Evolutionary conservation across 2,797 vertebrate genomes (phyloP).

Genomic region (Ceryle rudis): DNA sequence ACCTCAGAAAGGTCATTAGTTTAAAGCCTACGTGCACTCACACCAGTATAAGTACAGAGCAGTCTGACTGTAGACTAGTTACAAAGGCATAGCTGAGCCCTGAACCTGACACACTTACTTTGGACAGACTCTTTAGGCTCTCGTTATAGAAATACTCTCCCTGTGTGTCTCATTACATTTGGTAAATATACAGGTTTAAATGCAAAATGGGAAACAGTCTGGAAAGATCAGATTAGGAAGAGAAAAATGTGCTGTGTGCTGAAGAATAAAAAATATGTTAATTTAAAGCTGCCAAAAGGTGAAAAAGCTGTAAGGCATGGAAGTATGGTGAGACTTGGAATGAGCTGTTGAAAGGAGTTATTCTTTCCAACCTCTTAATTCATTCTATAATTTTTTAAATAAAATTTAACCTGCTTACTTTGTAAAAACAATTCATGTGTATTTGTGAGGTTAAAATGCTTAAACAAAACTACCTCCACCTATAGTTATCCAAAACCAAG

Average conservation of each 20-base stretch:
- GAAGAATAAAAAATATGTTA: neutral
- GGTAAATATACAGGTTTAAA: neutral
- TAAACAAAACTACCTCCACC: neutral
- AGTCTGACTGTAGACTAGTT: neutral
- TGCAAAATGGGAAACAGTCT: neutral
- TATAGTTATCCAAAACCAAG: neutral
- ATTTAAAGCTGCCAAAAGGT: neutral
- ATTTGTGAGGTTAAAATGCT: neutral
- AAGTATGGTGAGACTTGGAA: neutral
- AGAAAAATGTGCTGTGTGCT: neutral
- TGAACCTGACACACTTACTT: neutral
- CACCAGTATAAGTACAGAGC: neutral
- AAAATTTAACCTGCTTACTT: neutral
- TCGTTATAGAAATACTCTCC: neutral
- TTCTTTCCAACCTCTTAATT: neutral
- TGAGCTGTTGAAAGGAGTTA: neutral
- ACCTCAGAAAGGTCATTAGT: neutral
- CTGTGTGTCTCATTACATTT: neutral
- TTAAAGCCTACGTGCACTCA: neutral
- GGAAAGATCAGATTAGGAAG: conserved; percentile 5
- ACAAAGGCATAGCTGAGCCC: neutral
- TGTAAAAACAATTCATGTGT: neutral
- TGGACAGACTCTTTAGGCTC: neutral
- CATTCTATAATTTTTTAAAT: neutral
- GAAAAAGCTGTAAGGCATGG: neutral